Evolutionary conservation across 1,140 invertebrate species (phyloP), one percentile per base, ranked within the genome.

Genomic region (Nebria ingens): DNA sequence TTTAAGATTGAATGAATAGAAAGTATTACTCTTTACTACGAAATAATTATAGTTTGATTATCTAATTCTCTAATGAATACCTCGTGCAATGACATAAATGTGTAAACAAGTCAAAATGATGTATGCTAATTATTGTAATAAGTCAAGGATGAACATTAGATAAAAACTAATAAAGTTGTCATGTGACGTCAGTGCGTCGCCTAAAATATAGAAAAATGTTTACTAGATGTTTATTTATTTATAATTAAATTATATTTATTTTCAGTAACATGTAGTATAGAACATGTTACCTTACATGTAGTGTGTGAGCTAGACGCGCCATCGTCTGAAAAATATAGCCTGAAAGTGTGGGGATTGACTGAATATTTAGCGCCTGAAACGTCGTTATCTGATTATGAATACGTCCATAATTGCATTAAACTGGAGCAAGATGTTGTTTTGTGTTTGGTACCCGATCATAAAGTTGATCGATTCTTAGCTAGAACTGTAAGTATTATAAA

Each of bases 361-460:
- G 91, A 94, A 70, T 93, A 91, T 72, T 72, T 93, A 42, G 80
- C 79, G 51, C 77, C 75, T 29, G 82, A 74, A 23, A 82, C 80
- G 53, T 68, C 69, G 56, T 76, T 97, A 19, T 85, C 83, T 51
- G 89, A 95, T 67, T 93, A 95, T 73, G 90, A 93, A 67, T 96
- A 95, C 72, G 85, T 96, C 55, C 90, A 95, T 67, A 84, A 91
- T 61, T 97, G 93, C 72, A 86, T 97, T 38, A 94, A 97, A 69
- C 72, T 95, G 63, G 93, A 97, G 69, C 82, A 87, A 68, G 93
- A 97, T 74, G 87, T 97, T 0, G 76, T 83, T 54, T 75, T 98
- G 56, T 85, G 83, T 45, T 75, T 89, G 45, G 78, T 83, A 59
- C 80, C 85, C 4, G 81, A 84, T 54, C 74, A 65, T 23, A 76